Conservation (phyloP, 2,888 invertebrate species). For the Cephus runcator region DNA sequence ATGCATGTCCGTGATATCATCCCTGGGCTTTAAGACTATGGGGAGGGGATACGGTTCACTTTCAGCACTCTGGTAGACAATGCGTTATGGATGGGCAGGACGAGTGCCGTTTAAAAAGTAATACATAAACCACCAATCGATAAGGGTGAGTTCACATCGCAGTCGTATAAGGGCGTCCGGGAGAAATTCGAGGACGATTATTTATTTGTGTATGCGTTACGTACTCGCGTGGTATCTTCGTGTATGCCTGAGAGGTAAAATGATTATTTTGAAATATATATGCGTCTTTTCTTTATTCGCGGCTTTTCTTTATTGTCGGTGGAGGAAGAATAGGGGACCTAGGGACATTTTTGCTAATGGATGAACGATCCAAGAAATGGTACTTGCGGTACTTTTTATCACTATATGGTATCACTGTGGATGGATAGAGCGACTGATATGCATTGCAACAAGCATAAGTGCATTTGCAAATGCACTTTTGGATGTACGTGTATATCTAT, state of each 20-base stretch:
- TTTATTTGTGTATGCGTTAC: neutral
- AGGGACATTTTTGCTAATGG: no score
- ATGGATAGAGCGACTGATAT: constrained; percentile 47
- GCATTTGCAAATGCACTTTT: constrained; percentile 31
- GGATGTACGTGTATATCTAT: neutral
- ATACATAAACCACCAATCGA: constrained; percentile 4
- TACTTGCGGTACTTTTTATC: neutral
- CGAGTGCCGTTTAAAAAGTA: constrained; percentile 3
- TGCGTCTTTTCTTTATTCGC: neutral
- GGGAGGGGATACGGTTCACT: neutral
- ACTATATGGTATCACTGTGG: constrained; percentile 7
- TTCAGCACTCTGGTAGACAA: neutral
- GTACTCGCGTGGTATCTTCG: no score
- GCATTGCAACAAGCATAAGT: constrained; percentile 44
- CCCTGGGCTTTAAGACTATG: neutral
- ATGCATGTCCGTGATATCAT: neutral
- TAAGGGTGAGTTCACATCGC: neutral
- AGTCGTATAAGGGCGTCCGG: neutral
- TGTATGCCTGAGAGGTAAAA: neutral
- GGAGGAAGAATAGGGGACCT: no score
- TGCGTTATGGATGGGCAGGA: neutral
- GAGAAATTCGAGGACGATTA: neutral
- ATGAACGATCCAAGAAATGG: neutral
- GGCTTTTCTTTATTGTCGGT: neutral
- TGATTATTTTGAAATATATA: neutral